Evolutionary conservation across 1,140 invertebrate species (phyloP).

Genomic region (Microplitis mediator): DNA sequence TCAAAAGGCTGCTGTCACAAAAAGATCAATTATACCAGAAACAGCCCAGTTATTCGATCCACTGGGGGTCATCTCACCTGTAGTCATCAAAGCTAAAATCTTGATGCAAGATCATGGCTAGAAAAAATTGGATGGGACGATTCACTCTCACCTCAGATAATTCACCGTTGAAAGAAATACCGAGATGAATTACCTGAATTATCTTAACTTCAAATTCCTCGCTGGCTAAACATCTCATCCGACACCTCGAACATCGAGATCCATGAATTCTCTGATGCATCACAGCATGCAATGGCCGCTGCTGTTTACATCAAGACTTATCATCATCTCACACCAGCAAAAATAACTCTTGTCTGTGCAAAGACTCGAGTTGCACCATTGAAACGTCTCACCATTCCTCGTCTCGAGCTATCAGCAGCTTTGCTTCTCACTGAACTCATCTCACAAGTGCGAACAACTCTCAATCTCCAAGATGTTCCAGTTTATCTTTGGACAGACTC

Average conservation of each 20-base stretch:
- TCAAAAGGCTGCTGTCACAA: neutral
- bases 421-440: slow-evolving; percentile 30
- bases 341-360: slow-evolving; percentile 29
- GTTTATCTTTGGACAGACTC: slow-evolving; percentile 33
- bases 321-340: slow-evolving; percentile 4
- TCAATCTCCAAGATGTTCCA: neutral
- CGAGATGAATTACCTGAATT: too few species aligned
- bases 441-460: slow-evolving; percentile 4
- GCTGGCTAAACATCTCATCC: too few species aligned
- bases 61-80: slow-evolving; percentile 35
- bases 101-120: slow-evolving; percentile 43
- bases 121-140: slow-evolving; percentile 47
- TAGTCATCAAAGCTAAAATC: slow-evolving; percentile 41
- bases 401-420: slow-evolving; percentile 40
- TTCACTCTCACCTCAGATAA: too few species aligned
- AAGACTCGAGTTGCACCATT: slow-evolving; percentile 45
- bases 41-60: slow-evolving; percentile 36
- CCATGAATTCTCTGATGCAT: slow-evolving; percentile 36
- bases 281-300: slow-evolving; percentile 20
- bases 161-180: too few species aligned
- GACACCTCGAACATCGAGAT: neutral
- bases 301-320: slow-evolving; percentile 2
- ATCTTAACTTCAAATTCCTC: too few species aligned
- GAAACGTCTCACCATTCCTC: slow-evolving; percentile 39
- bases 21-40: slow-evolving; percentile 23